Percentiles rank a stretch among this genome's conserved stretches.
phyloP scores from a whole-genome alignment of 2,888 invertebrate genomes.

The Buathra laborator region DNA sequence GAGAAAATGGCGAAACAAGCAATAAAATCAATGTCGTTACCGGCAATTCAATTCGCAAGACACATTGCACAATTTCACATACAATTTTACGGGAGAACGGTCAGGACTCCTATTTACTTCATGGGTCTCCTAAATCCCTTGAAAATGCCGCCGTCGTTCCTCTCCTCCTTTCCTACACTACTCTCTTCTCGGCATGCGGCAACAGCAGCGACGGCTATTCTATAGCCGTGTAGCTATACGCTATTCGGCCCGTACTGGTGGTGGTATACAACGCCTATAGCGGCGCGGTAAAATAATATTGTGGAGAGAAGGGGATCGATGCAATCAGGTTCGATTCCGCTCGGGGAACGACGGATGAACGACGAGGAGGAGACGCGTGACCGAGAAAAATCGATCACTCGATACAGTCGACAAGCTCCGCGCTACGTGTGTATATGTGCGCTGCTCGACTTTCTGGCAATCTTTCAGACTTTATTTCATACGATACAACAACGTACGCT shows the following conservation, averaged over 20 bases:
- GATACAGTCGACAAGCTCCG: slow-evolving; percentile 38
- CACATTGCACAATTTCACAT: slow-evolving; percentile 85
- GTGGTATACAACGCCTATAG: slow-evolving; percentile 2
- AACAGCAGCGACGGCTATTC: slow-evolving; percentile 15
- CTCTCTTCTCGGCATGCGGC: slow-evolving; percentile 17
- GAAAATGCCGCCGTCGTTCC: slow-evolving; percentile 67
- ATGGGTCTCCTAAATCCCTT: slow-evolving; percentile 80
- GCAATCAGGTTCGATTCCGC: slow-evolving; percentile 70
- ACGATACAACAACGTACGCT: not conserved
- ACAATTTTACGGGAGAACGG: slow-evolving; percentile 85
- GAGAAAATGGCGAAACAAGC: slow-evolving; percentile 80
- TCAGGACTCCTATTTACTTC: slow-evolving; percentile 84
- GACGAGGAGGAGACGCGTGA: slow-evolving; percentile 65
- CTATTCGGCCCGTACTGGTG: not conserved
- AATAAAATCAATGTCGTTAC: slow-evolving; percentile 86
- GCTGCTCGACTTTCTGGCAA: slow-evolving; percentile 55
- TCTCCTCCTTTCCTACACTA: slow-evolving; percentile 28
- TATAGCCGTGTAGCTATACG: slow-evolving; percentile 14
- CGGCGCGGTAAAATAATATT: slow-evolving; percentile 66
- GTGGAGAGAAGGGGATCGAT: slow-evolving; percentile 68
- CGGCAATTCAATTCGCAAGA: slow-evolving; percentile 85
- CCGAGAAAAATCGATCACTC: slow-evolving; percentile 68
- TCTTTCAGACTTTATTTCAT: slow-evolving; percentile 24
- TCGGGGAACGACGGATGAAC: slow-evolving; percentile 69
- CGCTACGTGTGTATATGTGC: slow-evolving; percentile 1